A percentile compares a stretch with the other conserved stretches of the same genome.
Conservation (phyloP, 2,113 vertebrate species). For the Ptilorrhoa leucosticta region DNA sequence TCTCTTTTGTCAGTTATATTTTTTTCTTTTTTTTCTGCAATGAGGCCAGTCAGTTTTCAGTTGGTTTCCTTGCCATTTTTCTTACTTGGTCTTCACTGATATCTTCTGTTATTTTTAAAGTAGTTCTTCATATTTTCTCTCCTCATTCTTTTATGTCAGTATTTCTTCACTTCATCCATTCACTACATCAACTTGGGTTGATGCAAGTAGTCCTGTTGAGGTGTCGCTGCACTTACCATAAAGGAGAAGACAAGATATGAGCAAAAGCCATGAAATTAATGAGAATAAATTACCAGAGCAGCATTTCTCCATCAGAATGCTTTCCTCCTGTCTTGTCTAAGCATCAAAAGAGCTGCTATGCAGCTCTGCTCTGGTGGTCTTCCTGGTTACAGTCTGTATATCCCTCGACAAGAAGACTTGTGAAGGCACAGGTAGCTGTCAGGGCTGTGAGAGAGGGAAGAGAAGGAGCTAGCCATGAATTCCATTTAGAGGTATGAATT, state of each 20-base stretch:
- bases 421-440: background rate
- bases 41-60: background rate
- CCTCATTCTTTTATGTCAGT: background rate
- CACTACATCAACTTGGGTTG: background rate
- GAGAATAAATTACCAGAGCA: background rate
- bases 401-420: background rate
- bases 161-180: background rate
- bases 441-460: background rate
- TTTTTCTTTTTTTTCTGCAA: background rate
- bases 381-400: background rate
- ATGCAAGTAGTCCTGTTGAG: background rate
- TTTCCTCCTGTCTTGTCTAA: background rate
- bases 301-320: background rate
- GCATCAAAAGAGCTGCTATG: background rate
- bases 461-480: background rate
- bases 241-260: background rate
- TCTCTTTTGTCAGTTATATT: background rate
- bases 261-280: background rate
- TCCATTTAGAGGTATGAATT: background rate
- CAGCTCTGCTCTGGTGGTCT: background rate
- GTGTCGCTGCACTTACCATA: background rate
- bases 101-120: background rate
- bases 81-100: background rate
- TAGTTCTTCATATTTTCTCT: background rate
- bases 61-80: background rate